Base-by-base conservation (phyloP, 2,797 vertebrate genomes). In the Mus minutoides region DNA sequence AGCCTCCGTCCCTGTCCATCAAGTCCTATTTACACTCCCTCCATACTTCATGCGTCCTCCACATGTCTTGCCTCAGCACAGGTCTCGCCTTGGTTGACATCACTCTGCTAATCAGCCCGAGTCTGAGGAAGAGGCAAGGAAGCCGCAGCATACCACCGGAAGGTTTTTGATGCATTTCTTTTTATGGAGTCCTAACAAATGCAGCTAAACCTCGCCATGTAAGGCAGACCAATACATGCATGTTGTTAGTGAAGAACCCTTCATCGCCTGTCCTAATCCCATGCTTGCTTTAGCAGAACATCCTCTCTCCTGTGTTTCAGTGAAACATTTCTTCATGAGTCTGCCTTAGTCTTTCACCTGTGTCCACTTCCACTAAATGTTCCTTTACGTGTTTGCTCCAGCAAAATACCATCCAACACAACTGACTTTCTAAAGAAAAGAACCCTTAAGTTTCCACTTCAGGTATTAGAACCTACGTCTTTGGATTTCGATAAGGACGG, bases 301-400 rank as follows among this genome's bases (percentile, higher is more conserved):
- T 37, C 64, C n/a, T 71, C 6, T 71, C n/a, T 9, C 67, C 67
- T 71, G 67, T 71, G 67, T 16, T 37, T 21, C 67, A 37, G n/a
- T 0, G 3, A 17, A n/a, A 69, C 6, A 2, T n/a, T n/a, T 34
- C 67, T n/a, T 69, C 67, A n/a, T 4, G 2, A 69, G 34, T 19
- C 31, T 34, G 14, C 34, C 64, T 67, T 67, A 67, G 64, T 7
- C 67, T 69, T n/a, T 69, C 34, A 69, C 67, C 34, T 62, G 60
- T 62, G 4, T 62, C 60, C 26, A 29, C 60, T 62, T 62, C 60
- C 12, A 26, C 60, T 71, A 71, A 71, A 9, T 2, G 17, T 37
- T 37, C 67, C 67, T 71, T 71, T 17, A 37, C 3, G 7, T 71
- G 67, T 71, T 71, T 37, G n/a, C 67, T n/a, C n/a, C 67, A 9